Evolutionary conservation across 2,797 vertebrate genomes (phyloP).

Genomic region (Catharus ustulatus): DNA sequence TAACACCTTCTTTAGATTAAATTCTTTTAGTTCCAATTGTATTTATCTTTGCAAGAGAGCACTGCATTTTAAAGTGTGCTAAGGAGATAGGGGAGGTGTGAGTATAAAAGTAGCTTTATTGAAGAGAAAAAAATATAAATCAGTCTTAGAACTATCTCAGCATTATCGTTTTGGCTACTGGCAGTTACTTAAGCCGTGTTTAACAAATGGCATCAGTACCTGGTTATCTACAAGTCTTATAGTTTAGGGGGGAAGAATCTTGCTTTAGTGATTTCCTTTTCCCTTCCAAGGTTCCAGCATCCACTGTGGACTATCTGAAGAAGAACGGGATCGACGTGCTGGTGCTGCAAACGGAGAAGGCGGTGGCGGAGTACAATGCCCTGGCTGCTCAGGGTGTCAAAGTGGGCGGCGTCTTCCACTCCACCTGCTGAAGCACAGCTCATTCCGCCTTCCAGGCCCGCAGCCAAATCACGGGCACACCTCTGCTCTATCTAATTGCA

Average conservation of each 20-base stretch:
- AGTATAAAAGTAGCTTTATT: neutral
- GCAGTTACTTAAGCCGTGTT: neutral
- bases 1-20: neutral
- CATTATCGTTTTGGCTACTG: neutral
- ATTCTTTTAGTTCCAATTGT: neutral
- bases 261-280: neutral
- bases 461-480: neutral
- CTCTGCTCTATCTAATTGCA: neutral
- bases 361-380: slow-evolving; percentile 88
- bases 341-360: slow-evolving; percentile 89
- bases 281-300: slow-evolving; percentile 81
- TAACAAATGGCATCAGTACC: neutral
- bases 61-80: neutral
- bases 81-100: neutral
- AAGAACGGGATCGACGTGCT: slow-evolving; percentile 82
- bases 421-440: slow-evolving; percentile 83
- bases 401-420: slow-evolving; percentile 94
- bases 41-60: neutral
- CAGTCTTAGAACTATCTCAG: neutral
- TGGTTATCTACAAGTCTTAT: neutral
- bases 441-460: rapidly evolving
- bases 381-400: slow-evolving; percentile 82
- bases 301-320: slow-evolving; percentile 87
- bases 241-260: neutral
- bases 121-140: neutral